Conservation (phyloP, 2,888 invertebrate species). For the Cheilosia grossa region DNA sequence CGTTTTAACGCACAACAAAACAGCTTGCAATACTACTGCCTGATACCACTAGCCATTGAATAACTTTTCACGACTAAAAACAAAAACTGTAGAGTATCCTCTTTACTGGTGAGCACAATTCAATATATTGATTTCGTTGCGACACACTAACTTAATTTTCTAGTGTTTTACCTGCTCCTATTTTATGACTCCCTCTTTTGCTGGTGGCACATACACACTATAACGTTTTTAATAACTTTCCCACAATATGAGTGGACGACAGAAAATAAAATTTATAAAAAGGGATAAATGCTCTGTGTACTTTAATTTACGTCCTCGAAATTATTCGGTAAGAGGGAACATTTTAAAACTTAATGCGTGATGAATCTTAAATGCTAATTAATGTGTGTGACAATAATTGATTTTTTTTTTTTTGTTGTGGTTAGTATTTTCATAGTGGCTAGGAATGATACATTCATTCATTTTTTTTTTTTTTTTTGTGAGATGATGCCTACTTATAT, state of each 20-base stretch:
- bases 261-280: neutral
- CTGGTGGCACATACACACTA: neutral
- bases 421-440: neutral
- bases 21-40: neutral
- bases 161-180: slow-evolving; percentile 1
- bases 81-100: slow-evolving; percentile 40
- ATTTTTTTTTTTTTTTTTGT: too few species aligned
- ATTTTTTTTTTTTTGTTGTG: slow-evolving; percentile 5
- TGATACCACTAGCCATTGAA: slow-evolving; percentile 13
- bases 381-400: neutral
- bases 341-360: slow-evolving; percentile 17
- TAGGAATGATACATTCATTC: too few species aligned
- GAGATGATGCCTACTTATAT: too few species aligned
- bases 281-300: neutral
- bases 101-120: slow-evolving; percentile 57
- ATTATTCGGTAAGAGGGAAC: neutral
- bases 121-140: slow-evolving; percentile 70
- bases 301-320: neutral
- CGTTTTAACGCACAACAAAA: neutral
- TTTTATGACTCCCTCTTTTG: neutral
- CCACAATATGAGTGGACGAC: neutral
- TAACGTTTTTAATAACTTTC: neutral
- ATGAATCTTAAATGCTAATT: slow-evolving; percentile 23
- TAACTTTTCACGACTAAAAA: slow-evolving; percentile 40
- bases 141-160: slow-evolving; percentile 57